Base-by-base conservation (phyloP, 2,113 vertebrate genomes). In the Empidonax alnorum region DNA sequence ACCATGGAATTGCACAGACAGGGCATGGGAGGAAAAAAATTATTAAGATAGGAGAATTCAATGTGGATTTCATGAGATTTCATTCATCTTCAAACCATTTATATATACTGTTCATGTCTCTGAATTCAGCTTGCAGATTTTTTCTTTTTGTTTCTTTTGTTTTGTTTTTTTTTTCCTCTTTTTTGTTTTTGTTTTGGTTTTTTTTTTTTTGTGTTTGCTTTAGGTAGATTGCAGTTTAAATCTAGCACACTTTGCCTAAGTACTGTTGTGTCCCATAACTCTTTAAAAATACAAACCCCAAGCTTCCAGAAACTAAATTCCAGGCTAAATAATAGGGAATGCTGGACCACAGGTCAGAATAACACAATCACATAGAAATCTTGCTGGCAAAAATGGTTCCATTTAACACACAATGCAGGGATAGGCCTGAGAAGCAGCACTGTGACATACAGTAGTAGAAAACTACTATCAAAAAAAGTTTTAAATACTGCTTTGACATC, bases 51-150 rank as follows among this genome's bases (percentile, higher is more conserved):
- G 96, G 94, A 96, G 96, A 97, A 96, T 95, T 97, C 97, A 97
- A 98, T 98, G 98, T 99, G 99, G 98, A 98, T 99, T 99, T 99
- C 99, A 98, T 97, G 97, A 98, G 97, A 97, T 98, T 97, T 98
- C 98, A 98, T 98, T 98, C 98, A 99, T 98, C 97, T 97, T 97
- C 96, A 97, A 96, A 76, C 90, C 98, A 98, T 98, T 97, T 97
- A 94, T 96, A 91, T 97, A 95, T 97, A 96, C 90, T 93, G 96
- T 97, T 97, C 98, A 97, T 97, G 97, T 96, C 95, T 95, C 92
- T 90, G 94, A 92, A 96, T 94, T 97, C 97, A 96, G 96, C 97
- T 97, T 97, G 96, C 97, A 97, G 97, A 96, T 53, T 84, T 84
- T 67, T 90, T 73, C 2, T 10, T 30, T 39, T 85, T 68, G 39